Evolutionary conservation across 2,888 invertebrate species (phyloP).

Genomic region (Meloe dianella): DNA sequence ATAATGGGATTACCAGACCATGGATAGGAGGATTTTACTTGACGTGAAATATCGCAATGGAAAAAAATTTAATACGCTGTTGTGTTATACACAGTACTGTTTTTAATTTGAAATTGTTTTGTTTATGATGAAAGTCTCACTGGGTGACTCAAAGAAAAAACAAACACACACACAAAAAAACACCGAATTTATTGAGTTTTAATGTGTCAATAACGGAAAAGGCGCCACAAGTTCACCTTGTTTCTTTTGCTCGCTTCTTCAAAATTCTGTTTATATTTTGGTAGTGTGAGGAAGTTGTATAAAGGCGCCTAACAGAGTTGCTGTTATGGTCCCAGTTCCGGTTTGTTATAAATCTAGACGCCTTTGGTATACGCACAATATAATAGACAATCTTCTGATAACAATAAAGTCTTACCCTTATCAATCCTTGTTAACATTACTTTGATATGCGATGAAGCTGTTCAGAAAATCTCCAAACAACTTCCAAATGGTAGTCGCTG

Average conservation of each 20-base stretch:
- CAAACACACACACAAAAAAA: too few relatives aligned
- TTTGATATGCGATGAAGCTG: background rate
- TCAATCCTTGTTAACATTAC: background rate
- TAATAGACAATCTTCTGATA: background rate
- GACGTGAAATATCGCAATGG: slow-evolving; percentile 31
- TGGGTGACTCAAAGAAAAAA: background rate
- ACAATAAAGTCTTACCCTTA: background rate
- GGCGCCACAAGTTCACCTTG: background rate
- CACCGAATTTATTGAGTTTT: background rate
- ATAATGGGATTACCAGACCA: slow-evolving; percentile 27
- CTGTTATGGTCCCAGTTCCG: background rate
- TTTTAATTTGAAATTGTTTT: slow-evolving; percentile 1
- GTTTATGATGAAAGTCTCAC: background rate
- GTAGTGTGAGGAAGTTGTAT: slow-evolving; percentile 6
- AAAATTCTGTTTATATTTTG: background rate
- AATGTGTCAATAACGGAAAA: background rate
- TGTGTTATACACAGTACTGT: background rate
- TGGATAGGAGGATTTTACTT: slow-evolving; percentile 17
- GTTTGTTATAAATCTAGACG: background rate
- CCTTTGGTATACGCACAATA: background rate
- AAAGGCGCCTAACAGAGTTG: background rate
- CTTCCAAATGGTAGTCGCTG: background rate
- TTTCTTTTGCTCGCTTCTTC: background rate
- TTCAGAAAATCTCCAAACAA: background rate
- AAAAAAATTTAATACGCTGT: slow-evolving; percentile 25